Percentiles rank a stretch among this genome's conserved stretches.
Conservation (phyloP, 2,113 vertebrate genomes). For the Semnornis frantzii region DNA sequence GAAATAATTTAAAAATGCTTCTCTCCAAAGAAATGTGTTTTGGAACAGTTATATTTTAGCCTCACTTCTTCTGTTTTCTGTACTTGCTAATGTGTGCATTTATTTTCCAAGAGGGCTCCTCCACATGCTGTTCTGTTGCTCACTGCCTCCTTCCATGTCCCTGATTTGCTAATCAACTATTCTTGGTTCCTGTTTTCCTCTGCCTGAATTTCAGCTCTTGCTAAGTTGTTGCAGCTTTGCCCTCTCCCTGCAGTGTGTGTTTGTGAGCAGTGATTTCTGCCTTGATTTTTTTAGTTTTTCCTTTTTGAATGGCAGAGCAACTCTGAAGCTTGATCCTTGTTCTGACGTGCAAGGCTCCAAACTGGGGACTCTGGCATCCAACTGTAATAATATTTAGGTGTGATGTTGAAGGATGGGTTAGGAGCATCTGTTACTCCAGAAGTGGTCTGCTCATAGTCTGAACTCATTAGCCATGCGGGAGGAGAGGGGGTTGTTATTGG, state of each 20-base stretch:
- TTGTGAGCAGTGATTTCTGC: neutral
- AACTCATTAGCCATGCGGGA: neutral
- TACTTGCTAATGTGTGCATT: neutral
- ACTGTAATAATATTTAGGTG: slow-evolving; percentile 7
- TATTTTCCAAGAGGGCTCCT: slow-evolving; percentile 21
- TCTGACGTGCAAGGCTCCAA: neutral
- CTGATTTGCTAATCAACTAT: slow-evolving; percentile 47
- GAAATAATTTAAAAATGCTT: neutral
- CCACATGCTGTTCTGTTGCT: slow-evolving; percentile 23
- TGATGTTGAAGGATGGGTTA: slow-evolving; percentile 48
- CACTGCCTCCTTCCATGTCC: neutral
- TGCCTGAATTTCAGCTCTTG: neutral
- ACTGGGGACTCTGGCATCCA: neutral
- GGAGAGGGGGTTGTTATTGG: neutral
- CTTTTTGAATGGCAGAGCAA: neutral
- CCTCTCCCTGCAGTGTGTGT: neutral
- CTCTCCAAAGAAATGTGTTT: slow-evolving; percentile 14
- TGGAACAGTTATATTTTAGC: slow-evolving; percentile 11
- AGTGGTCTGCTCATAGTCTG: neutral
- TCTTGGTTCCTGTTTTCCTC: neutral
- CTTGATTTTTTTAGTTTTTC: neutral
- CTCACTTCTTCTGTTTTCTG: slow-evolving; percentile 2
- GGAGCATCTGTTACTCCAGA: slow-evolving; percentile 44
- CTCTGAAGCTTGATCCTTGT: neutral
- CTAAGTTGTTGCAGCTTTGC: neutral